A percentile compares a stretch with the other conserved stretches of the same genome.
phyloP scores from a whole-genome alignment of 2,113 vertebrate genomes.

The Lasiurus cinereus region DNA sequence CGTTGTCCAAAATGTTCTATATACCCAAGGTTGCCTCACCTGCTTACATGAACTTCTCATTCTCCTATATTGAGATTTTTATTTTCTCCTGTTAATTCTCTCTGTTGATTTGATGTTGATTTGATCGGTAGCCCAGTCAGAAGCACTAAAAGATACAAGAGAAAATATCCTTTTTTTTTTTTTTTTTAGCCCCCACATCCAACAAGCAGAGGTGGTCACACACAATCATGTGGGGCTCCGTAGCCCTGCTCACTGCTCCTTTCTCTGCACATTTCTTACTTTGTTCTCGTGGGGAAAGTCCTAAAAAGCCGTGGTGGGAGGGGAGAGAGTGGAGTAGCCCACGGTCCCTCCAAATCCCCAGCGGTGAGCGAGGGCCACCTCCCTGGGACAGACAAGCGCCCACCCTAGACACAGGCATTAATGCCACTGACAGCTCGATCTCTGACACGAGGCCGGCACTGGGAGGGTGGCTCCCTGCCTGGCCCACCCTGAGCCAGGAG shows the following conservation, averaged over 20 bases:
- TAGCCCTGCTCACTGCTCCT: slow-evolving; percentile 70
- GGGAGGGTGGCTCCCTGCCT: background rate
- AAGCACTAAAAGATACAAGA: background rate
- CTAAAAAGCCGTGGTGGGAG: slow-evolving; percentile 39
- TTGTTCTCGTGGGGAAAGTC: slow-evolving; percentile 41
- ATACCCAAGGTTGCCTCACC: background rate
- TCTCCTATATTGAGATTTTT: background rate
- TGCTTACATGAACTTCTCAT: background rate
- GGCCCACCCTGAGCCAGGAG: background rate
- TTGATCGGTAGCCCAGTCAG: background rate
- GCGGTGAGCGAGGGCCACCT: background rate
- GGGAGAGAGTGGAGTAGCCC: slow-evolving; percentile 49
- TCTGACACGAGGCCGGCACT: accelerated
- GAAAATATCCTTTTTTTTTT: background rate
- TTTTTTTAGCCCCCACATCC: background rate
- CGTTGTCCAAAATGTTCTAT: background rate
- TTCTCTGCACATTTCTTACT: slow-evolving; percentile 76
- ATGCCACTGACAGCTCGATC: background rate
- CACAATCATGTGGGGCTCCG: slow-evolving; percentile 80
- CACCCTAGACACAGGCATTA: accelerated
- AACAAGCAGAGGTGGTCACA: slow-evolving; percentile 59
- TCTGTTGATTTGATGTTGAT: background rate
- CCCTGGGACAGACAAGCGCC: background rate
- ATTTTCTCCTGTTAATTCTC: background rate
- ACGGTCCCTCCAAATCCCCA: slow-evolving; percentile 15